These are phyloP conservation scores for Ellobium chinense DNA, from an alignment of 2,888 invertebrate species.

Conservation along the genomic window DNA sequence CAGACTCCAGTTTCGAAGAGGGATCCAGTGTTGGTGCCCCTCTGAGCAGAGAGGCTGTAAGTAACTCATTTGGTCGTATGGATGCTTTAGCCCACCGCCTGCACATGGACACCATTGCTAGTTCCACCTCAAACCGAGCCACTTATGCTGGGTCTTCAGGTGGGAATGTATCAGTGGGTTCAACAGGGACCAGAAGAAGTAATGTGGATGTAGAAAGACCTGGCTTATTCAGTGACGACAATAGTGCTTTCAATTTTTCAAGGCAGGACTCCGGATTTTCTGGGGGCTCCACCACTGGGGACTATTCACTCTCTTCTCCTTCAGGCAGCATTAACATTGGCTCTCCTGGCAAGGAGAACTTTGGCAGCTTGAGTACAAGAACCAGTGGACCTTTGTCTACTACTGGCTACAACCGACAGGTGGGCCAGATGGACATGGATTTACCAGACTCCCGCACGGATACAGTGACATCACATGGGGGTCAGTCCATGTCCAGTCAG, in stretches of 20 bases:
- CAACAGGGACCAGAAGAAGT: not conserved
- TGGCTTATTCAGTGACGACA: slow-evolving; percentile 40
- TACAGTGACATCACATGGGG: not conserved
- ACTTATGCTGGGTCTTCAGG: not conserved
- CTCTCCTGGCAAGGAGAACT: slow-evolving; percentile 44
- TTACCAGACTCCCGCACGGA: not conserved
- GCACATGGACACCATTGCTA: slow-evolving; percentile 20
- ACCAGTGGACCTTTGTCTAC: not conserved
- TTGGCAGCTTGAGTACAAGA: not conserved
- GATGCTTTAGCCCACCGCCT: not conserved
- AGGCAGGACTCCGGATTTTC: slow-evolving; percentile 27
- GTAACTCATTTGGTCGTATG: slow-evolving; percentile 24
- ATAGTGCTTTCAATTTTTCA: slow-evolving; percentile 31
- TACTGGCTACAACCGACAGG: not conserved
- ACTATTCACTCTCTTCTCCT: not conserved
- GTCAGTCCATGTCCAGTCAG: not conserved
- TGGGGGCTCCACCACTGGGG: slow-evolving; percentile 5
- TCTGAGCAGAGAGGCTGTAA: slow-evolving; percentile 23
- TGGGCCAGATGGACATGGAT: not conserved
- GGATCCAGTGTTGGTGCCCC: not conserved
- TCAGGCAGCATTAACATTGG: slow-evolving; percentile 14
- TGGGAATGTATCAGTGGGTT: not conserved
- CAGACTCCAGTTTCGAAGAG: slow-evolving; percentile 44
- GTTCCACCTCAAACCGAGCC: not conserved
- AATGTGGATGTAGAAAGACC: slow-evolving; percentile 21